phyloP scores from a whole-genome alignment of 2,113 vertebrate species.

The Nycticorax nycticorax region DNA sequence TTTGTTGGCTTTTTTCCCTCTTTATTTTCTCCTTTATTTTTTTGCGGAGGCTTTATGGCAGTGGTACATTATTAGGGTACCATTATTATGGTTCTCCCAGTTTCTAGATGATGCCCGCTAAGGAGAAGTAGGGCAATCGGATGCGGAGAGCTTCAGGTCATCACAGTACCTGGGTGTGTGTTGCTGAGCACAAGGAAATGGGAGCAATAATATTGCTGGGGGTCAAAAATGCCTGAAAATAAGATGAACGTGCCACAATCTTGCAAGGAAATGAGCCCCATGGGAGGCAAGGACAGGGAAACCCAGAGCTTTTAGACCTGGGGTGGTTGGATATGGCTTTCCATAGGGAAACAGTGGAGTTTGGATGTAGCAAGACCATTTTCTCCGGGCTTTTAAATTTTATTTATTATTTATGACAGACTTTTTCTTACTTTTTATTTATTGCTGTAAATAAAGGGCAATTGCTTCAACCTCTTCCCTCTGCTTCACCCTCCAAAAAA shows the following conservation, averaged over 20 bases:
- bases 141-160: not conserved
- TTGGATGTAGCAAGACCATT: not conserved
- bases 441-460: not conserved
- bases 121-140: not conserved
- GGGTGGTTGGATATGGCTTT: not conserved
- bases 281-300: not conserved
- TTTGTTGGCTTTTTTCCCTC: not conserved
- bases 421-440: not conserved
- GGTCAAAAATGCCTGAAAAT: not conserved
- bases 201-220: not conserved
- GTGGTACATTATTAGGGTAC: accelerated
- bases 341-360: not conserved
- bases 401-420: not conserved
- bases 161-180: too few species aligned
- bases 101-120: not conserved
- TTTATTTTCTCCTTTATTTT: not conserved
- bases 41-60: not conserved
- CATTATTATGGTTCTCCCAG: not conserved
- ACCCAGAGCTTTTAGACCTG: not conserved
- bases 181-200: accelerated
- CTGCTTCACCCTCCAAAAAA: not conserved
- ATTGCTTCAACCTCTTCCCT: not conserved
- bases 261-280: not conserved
- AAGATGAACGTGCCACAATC: not conserved
- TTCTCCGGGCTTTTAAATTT: not conserved